phyloP scores from a whole-genome alignment of 2,888 invertebrate genomes.

The Ophioninae sp. region DNA sequence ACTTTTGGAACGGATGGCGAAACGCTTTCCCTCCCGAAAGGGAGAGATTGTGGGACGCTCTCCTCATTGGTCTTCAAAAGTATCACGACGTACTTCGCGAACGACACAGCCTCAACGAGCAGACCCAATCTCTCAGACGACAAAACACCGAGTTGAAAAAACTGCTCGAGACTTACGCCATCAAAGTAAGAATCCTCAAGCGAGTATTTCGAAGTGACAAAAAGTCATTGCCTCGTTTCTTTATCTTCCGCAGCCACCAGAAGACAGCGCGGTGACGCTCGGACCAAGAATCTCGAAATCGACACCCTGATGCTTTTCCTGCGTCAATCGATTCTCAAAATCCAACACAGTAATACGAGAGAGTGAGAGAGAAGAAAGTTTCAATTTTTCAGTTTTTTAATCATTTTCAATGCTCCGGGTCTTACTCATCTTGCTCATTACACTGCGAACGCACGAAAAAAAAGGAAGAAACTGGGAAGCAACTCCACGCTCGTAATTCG shows the following conservation, averaged over 20 bases:
- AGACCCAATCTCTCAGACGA: conserved; percentile 85
- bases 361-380: not conserved
- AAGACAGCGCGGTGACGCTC: conserved; percentile 30
- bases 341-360: not conserved
- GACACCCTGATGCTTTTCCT: conserved; percentile 32
- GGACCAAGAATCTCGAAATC: conserved; percentile 39
- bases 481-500: not conserved
- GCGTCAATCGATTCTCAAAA: not conserved
- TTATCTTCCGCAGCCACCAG: conserved; percentile 36
- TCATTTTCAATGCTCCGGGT: conserved; percentile 18
- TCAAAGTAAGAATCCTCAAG: conserved; percentile 64
- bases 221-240: not conserved
- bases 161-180: conserved; percentile 85
- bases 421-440: conserved; percentile 16
- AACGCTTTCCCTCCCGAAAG: conserved; percentile 84
- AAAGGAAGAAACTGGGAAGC: not conserved
- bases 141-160: conserved; percentile 88
- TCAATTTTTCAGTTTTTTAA: not conserved
- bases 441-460: conserved; percentile 1
- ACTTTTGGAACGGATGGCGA: conserved; percentile 87
- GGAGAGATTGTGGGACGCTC: conserved; percentile 87
- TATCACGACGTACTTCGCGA: conserved; percentile 87
- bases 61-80: conserved; percentile 85
- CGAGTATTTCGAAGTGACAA: not conserved
- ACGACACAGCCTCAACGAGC: conserved; percentile 85